These are phyloP conservation scores for Drosophila dunni DNA, from an alignment of 1,140 invertebrate genomes.

Conservation along the genomic window DNA sequence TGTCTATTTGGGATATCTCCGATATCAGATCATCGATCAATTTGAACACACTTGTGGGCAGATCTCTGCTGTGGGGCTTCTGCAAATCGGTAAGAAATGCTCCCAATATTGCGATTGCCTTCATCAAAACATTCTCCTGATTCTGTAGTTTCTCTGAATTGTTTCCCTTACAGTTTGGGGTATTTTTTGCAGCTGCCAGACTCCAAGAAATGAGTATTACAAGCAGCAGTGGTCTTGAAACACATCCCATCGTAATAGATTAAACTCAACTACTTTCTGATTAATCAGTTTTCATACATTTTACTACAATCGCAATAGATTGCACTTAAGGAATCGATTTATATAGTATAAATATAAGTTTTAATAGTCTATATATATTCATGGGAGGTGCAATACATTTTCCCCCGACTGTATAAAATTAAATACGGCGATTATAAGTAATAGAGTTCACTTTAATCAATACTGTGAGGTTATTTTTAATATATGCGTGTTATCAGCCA, in stretches of 20 bases:
- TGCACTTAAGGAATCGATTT: conserved; percentile 1
- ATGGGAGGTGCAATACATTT: not conserved
- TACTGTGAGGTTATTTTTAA: not conserved
- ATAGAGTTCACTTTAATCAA: not conserved
- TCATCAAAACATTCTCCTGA: conserved; percentile 13
- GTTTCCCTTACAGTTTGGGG: not conserved
- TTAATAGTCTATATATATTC: not conserved
- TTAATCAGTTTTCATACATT: conserved; percentile 13
- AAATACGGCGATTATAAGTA: not conserved
- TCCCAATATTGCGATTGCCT: conserved; percentile 1
- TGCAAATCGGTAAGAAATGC: conserved; percentile 4
- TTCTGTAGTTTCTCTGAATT: not conserved
- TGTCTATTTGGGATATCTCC: conserved; percentile 3
- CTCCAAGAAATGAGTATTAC: conserved; percentile 24
- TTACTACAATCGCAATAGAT: conserved; percentile 7
- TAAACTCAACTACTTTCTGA: conserved; percentile 36
- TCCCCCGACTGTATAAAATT: no score
- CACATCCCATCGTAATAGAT: conserved; percentile 43
- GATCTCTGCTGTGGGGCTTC: not conserved
- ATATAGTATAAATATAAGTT: not conserved
- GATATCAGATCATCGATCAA: conserved; percentile 16
- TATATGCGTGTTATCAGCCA: not conserved
- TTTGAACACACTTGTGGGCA: conserved; percentile 14
- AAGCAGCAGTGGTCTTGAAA: conserved; percentile 24
- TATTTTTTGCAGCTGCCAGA: conserved; percentile 19